Conservation (phyloP, 2,797 vertebrate genomes). For the Cichlasoma orientale region DNA sequence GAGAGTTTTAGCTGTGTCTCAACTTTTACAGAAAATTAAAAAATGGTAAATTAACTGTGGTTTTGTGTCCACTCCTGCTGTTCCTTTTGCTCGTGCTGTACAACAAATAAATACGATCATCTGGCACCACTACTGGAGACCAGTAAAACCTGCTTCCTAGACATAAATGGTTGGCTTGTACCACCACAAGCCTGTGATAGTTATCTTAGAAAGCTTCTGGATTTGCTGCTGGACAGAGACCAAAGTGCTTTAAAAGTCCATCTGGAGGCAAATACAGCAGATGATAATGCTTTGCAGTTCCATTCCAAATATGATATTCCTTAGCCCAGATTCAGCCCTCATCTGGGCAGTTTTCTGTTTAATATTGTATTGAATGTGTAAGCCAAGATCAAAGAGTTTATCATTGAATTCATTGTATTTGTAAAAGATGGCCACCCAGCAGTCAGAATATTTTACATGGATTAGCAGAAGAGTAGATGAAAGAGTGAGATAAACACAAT, state of each 20-base stretch:
- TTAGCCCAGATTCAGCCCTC: conserved; percentile 14
- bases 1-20: conserved; percentile 22
- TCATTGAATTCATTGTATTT: not conserved
- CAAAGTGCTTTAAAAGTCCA: conserved; percentile 57
- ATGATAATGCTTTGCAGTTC: conserved; percentile 34
- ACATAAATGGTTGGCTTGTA: conserved; percentile 35
- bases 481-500: conserved; percentile 16
- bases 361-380: conserved; percentile 19
- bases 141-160: conserved; percentile 29
- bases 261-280: conserved; percentile 50
- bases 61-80: conserved; percentile 23
- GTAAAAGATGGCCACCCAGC: conserved; percentile 2
- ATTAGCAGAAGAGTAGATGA: conserved; percentile 5
- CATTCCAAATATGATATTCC: conserved; percentile 39
- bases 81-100: conserved; percentile 21
- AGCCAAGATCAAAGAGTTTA: conserved; percentile 30
- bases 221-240: conserved; percentile 29
- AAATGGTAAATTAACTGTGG: conserved; percentile 19
- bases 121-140: conserved; percentile 13
- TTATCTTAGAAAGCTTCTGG: conserved; percentile 45
- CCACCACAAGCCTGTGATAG: conserved; percentile 24
- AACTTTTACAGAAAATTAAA: conserved; percentile 34
- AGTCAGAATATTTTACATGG: not conserved
- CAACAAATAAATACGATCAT: conserved; percentile 25
- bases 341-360: conserved; percentile 9